Conservation (phyloP, 2,888 invertebrate genomes). For the Drosophila merina region DNA sequence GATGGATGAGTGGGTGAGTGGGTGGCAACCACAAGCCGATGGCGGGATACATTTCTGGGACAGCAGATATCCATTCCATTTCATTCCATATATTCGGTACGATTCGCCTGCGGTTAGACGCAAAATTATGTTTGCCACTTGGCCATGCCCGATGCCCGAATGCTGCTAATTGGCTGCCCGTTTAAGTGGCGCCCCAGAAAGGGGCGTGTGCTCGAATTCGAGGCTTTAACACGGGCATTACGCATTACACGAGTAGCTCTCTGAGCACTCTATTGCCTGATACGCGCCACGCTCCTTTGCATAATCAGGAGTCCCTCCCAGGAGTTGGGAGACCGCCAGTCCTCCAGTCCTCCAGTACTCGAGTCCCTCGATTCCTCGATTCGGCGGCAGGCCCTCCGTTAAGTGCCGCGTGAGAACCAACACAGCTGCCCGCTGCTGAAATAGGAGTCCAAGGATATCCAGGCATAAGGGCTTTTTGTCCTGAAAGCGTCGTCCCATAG, state of each 20-base stretch:
- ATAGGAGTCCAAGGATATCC: constrained; percentile 23
- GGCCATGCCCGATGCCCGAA: constrained; percentile 26
- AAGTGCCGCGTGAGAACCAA: constrained; percentile 74
- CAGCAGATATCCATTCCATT: constrained; percentile 42
- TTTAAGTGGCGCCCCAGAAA: constrained; percentile 20
- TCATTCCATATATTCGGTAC: constrained; percentile 29
- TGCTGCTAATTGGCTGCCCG: constrained; percentile 62
- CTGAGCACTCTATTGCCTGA: constrained; percentile 44
- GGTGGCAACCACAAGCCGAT: constrained; percentile 55
- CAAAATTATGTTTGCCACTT: constrained; percentile 63
- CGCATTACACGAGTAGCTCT: constrained; percentile 47
- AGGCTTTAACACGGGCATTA: constrained; percentile 63
- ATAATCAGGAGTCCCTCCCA: constrained; percentile 59
- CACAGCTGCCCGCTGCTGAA: constrained; percentile 52
- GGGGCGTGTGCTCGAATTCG: constrained; percentile 36
- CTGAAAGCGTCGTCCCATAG: constrained; percentile 56
- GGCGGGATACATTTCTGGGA: constrained; percentile 48
- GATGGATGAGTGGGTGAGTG: constrained; percentile 8
- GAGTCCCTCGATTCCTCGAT: constrained; percentile 21
- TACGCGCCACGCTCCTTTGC: constrained; percentile 69
- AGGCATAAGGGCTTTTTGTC: constrained; percentile 24
- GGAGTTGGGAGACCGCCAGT: not conserved
- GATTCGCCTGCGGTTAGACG: constrained; percentile 65
- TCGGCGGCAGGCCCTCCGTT: constrained; percentile 41
- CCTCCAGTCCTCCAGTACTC: constrained; percentile 3